These are phyloP conservation scores for Trochalopteron elliotii DNA, from an alignment of 2,113 vertebrate species.

Conservation along the genomic window DNA sequence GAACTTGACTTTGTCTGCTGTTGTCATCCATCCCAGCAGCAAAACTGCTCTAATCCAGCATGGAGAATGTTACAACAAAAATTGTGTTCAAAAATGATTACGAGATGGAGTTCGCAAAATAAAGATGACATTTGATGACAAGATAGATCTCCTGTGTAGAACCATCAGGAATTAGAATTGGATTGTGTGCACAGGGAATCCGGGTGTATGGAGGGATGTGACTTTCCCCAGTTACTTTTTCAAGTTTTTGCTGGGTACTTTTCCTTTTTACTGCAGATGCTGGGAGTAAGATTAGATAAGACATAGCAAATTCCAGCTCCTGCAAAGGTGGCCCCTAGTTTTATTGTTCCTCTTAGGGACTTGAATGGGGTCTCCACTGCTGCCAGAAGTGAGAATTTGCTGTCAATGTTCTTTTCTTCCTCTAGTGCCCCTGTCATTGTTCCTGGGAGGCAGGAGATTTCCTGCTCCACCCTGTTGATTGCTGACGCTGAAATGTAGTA, in stretches of 20 bases:
- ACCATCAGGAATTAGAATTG: not conserved
- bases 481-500: not conserved
- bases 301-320: not conserved
- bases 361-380: not conserved
- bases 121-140: not conserved
- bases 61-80: not conserved
- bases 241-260: not conserved
- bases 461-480: constrained; percentile 27
- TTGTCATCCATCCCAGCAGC: not conserved
- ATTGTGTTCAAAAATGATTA: accelerated
- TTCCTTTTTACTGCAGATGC: not conserved
- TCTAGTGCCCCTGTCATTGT: not conserved
- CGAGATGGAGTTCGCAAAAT: not conserved
- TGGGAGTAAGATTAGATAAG: not conserved
- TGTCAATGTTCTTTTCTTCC: not conserved
- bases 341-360: not conserved
- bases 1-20: not conserved
- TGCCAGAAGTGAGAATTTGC: not conserved
- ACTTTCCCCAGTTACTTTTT: not conserved
- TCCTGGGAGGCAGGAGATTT: constrained; percentile 32
- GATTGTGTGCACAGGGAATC: not conserved
- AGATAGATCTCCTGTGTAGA: not conserved
- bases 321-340: not conserved
- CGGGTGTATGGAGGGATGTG: not conserved
- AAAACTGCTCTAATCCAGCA: not conserved